A percentile compares a stretch with the other conserved stretches of the same genome.
These are phyloP conservation scores for Mycteria americana DNA, from an alignment of 2,797 vertebrate genomes.

Conservation along the genomic window DNA sequence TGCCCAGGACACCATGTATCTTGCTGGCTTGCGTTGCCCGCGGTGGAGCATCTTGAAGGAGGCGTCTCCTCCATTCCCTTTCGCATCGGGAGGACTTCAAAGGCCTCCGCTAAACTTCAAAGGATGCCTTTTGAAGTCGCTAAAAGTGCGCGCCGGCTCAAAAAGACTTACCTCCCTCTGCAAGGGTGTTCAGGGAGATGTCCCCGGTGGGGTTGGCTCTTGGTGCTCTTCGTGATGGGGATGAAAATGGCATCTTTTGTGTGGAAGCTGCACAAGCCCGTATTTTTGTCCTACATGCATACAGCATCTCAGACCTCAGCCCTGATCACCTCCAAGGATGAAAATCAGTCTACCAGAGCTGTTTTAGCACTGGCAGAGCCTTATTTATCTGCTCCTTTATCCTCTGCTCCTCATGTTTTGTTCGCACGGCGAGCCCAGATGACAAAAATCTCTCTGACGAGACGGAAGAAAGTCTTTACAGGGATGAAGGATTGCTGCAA, in stretches of 20 bases:
- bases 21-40: neutral
- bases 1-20: neutral
- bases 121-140: slow-evolving; percentile 43
- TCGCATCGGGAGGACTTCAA: neutral
- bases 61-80: neutral
- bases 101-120: slow-evolving; percentile 14
- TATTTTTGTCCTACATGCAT: neutral
- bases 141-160: neutral
- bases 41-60: neutral
- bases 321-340: neutral
- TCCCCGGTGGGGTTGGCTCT: neutral
- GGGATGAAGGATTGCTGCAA: neutral
- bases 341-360: neutral
- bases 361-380: neutral
- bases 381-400: neutral
- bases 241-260: neutral
- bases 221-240: neutral
- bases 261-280: accelerated
- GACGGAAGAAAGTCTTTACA: neutral
- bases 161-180: neutral
- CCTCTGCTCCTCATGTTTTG: neutral
- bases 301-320: neutral
- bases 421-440: neutral
- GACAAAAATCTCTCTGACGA: neutral
- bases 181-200: neutral